Evolutionary conservation across 2,888 invertebrate species (phyloP), one percentile per base, ranked within the genome.

Genomic region (Drosophila paramelanica): DNA sequence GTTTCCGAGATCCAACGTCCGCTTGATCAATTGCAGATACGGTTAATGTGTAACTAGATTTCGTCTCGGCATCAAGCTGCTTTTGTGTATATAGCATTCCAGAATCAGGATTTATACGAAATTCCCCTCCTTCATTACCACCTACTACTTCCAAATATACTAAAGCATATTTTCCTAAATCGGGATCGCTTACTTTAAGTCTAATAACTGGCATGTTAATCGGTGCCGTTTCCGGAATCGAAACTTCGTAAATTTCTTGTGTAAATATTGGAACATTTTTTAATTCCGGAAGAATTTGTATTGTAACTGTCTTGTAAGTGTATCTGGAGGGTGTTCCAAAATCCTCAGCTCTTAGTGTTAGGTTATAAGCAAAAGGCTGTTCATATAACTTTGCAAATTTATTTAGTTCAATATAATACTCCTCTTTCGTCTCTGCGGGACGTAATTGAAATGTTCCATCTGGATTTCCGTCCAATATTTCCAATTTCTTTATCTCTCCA

Each of bases 11-110:
- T 2, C 97, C 97, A 0, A 95, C 95, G 90, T 97, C 96, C 1
- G 97, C 96, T 90, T 96, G 97, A 92, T 98, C 98, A 39, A 97
- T 95, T 0, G 98, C 98, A 8, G 97, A 96, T 10, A 98, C 97
- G 0, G 97, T 98, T 45, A 98, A 93, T 14, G 96, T 96, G 91
- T 98, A 98, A 76, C 96, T 95, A 2, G 96, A 94, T 90, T 96
- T 96, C 57, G 93, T 93, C 93, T 98, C 98, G 0, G 97, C 97
- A 91, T 98, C 98, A 25, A 98, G 93, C 39, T 93, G 92, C 36
- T 95, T 95, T 13, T 96, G 95, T 0, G 98, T 97, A 90, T 97
- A 97, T 1, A 98, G 92, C 93, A 98, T 96, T 2, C 98, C 98
- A 0, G 97, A 97, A 78, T 96, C 96, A 0, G 96, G 95, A 91